phyloP scores from a whole-genome alignment of 2,113 vertebrate genomes.

The Odocoileus virginianus region DNA sequence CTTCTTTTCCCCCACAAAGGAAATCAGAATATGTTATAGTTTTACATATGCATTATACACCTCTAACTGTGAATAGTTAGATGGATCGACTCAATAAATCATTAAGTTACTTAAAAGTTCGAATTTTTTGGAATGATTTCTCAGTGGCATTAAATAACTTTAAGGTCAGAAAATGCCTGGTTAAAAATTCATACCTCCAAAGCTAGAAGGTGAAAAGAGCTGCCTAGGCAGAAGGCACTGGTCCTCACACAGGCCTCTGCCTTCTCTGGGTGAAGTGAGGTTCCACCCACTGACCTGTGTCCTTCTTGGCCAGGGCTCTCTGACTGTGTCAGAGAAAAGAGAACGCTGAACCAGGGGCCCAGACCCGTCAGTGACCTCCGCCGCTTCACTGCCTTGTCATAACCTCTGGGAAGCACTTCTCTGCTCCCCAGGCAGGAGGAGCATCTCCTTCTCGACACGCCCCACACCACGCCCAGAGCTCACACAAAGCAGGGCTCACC shows the following conservation, averaged over 20 bases:
- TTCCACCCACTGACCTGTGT: background rate
- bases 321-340: background rate
- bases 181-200: background rate
- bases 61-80: background rate
- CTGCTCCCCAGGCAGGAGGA: background rate
- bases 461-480: background rate
- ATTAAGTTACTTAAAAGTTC: background rate
- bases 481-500: background rate
- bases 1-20: background rate
- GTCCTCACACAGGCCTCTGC: background rate
- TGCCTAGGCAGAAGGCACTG: rapidly evolving
- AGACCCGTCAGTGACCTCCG: background rate
- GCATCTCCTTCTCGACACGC: background rate
- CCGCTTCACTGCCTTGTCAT: background rate
- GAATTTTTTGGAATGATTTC: background rate
- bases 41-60: background rate
- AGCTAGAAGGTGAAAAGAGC: background rate
- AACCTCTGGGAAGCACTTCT: background rate
- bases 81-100: background rate
- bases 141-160: background rate
- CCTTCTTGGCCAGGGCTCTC: background rate
- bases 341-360: background rate
- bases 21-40: background rate
- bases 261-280: background rate
- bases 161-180: background rate